Percentiles rank a stretch among this genome's conserved stretches.
phyloP scores from a whole-genome alignment of 2,888 invertebrate genomes.

The Diarsia mendica region DNA sequence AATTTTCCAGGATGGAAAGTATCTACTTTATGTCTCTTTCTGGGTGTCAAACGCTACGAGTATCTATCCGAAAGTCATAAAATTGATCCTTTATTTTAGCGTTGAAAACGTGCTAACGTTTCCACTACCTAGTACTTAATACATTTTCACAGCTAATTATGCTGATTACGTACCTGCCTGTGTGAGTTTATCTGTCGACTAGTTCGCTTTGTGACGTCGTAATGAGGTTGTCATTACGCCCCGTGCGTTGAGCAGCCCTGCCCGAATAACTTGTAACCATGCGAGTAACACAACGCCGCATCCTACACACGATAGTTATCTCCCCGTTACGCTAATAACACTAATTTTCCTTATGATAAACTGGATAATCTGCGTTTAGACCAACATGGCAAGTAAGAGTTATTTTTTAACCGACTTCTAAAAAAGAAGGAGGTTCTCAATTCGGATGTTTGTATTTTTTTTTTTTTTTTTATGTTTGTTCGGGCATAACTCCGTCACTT shows the following conservation, averaged over 20 bases:
- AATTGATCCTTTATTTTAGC: slow-evolving; percentile 21
- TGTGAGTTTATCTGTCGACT: neutral
- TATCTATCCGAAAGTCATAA: slow-evolving; percentile 6
- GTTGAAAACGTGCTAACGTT: neutral
- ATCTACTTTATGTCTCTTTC: slow-evolving; percentile 15
- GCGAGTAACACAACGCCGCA: slow-evolving; percentile 20
- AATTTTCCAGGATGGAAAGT: slow-evolving; percentile 35
- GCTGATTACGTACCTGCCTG: neutral
- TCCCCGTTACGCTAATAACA: slow-evolving; percentile 33
- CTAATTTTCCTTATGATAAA: slow-evolving; percentile 38
- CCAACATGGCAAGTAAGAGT: slow-evolving; percentile 1
- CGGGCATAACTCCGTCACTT: too few relatives aligned
- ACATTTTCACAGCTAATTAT: slow-evolving; percentile 24
- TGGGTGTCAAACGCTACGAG: neutral
- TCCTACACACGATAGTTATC: slow-evolving; percentile 18
- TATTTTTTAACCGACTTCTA: too few relatives aligned
- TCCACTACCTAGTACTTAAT: neutral
- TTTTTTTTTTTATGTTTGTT: too few relatives aligned
- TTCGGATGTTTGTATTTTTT: too few relatives aligned
- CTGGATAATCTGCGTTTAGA: slow-evolving; percentile 12
- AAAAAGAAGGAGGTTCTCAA: too few relatives aligned
- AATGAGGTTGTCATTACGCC: slow-evolving; percentile 25
- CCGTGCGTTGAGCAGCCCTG: slow-evolving; percentile 26
- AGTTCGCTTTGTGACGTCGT: slow-evolving; percentile 17
- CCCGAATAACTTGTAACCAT: slow-evolving; percentile 9